phyloP scores from a whole-genome alignment of 2,113 vertebrate genomes.

The Myrmecophaga tridactyla region DNA sequence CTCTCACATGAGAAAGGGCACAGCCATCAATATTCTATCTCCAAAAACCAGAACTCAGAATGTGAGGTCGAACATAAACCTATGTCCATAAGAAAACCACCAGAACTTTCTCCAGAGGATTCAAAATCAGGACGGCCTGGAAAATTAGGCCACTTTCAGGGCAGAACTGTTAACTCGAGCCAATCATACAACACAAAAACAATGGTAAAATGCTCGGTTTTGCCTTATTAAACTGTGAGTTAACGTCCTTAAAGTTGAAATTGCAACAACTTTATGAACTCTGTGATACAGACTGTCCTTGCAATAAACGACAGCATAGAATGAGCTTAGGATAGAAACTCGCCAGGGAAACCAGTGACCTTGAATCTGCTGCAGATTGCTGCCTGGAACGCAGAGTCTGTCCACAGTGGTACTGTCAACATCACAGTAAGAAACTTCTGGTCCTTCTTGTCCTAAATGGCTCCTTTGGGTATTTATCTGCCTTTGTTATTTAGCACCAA shows the following conservation, averaged over 20 bases:
- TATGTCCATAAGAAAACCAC: fast-evolving
- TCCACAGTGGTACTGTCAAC: not conserved
- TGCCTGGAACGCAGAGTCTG: not conserved
- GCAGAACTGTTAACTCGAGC: not conserved
- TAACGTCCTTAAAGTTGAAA: not conserved
- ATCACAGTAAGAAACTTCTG: fast-evolving
- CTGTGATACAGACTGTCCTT: not conserved
- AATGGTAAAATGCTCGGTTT: not conserved
- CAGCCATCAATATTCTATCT: not conserved
- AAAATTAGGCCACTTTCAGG: not conserved
- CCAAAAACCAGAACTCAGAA: not conserved
- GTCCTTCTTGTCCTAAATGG: not conserved
- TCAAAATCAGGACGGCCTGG: not conserved
- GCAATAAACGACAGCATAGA: not conserved
- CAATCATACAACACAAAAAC: not conserved
- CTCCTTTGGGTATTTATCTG: not conserved
- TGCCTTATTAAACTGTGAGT: not conserved
- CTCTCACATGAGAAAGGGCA: not conserved
- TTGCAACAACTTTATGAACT: not conserved
- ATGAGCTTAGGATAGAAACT: not conserved
- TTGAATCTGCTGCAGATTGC: no score
- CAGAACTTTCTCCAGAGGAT: not conserved
- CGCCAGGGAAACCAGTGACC: not conserved
- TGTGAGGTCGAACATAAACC: not conserved
- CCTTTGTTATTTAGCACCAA: not conserved